These are phyloP conservation scores for crab-eating macaque (Macaca fascicularis) DNA, from an alignment of 2,113 vertebrate species.

Conservation along the genomic window T2T-MFA8v1.1 NC_088375.1:49776501-49777000, in stretches of 20 bases:
- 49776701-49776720: neutral
- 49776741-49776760: neutral
- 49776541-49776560: neutral
- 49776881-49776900: neutral
- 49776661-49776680: neutral
- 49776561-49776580: neutral
- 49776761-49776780: neutral
- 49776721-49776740: neutral
- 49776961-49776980: neutral
- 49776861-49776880: neutral
- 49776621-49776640: neutral
- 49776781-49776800: neutral
- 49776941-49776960: neutral
- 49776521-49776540: neutral
- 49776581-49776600: neutral
- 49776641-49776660: neutral
- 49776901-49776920: neutral
- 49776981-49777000: neutral
- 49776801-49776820: neutral
- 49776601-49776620: neutral
- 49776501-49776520: rapidly evolving
- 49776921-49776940: neutral
- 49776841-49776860: neutral
- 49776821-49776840: neutral
- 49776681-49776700: neutral